phyloP scores from a whole-genome alignment of 2,113 vertebrate species.

The Pyrgilauda ruficollis region DNA sequence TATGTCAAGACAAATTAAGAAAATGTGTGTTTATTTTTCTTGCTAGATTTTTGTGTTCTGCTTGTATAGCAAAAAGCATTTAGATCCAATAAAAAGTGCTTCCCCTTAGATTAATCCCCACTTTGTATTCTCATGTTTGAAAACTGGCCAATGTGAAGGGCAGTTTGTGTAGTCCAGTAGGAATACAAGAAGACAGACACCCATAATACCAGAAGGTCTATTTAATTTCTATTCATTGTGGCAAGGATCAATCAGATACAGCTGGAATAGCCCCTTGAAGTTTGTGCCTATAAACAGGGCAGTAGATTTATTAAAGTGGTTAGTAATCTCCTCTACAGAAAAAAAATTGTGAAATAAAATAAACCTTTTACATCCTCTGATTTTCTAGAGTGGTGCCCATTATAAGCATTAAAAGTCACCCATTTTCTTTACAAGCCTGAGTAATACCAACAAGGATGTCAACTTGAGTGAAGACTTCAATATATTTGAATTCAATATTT shows the following conservation, averaged over 20 bases:
- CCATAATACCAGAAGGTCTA: not conserved
- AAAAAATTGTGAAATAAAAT: not conserved
- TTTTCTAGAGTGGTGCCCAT: not conserved
- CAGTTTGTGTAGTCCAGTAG: not conserved
- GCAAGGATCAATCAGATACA: not conserved
- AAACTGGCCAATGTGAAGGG: not conserved
- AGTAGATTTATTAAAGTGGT: not conserved
- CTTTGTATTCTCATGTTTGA: not conserved
- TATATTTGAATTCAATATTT: not conserved
- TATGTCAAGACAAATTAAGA: not conserved
- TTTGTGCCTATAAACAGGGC: not conserved
- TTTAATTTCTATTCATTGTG: not conserved
- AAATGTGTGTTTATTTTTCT: not conserved
- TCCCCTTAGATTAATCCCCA: not conserved
- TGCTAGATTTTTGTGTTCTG: not conserved
- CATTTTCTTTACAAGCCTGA: not conserved
- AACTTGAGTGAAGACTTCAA: not conserved
- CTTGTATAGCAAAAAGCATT: not conserved
- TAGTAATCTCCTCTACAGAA: not conserved
- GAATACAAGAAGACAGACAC: not conserved
- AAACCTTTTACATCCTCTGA: not conserved
- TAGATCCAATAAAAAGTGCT: not conserved
- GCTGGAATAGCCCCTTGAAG: conserved; percentile 3
- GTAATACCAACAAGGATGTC: not conserved
- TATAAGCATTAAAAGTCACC: not conserved